Evolutionary conservation across 2,797 vertebrate genomes (phyloP).

Genomic region (Sebastes steindachneri): DNA sequence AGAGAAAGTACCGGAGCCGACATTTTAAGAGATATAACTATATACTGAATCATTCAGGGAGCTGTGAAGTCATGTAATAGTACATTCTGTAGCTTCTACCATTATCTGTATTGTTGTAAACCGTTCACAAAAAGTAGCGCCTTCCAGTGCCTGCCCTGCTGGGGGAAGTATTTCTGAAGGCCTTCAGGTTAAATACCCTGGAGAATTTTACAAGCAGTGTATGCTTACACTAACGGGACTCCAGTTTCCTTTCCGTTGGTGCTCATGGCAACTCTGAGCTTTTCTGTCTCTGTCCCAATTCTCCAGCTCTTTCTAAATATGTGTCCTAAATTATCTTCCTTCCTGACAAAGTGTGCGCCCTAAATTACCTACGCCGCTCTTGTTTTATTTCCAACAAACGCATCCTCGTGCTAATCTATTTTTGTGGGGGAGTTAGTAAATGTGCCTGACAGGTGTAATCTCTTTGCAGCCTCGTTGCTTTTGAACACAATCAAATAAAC

Average conservation of each 20-base stretch:
- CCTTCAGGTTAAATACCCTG: constrained; percentile 55
- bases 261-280: constrained; percentile 63
- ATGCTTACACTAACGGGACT: constrained; percentile 50
- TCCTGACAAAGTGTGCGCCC: constrained; percentile 47
- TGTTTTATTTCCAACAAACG: constrained; percentile 25
- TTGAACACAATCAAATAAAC: neutral
- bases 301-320: constrained; percentile 54
- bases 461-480: neutral
- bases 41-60: neutral
- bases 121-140: neutral
- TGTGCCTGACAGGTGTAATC: constrained; percentile 7
- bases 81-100: neutral
- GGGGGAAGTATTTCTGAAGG: constrained; percentile 21
- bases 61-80: constrained; percentile 2
- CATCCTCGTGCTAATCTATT: neutral
- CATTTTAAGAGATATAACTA: neutral
- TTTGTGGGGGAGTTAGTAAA: neutral
- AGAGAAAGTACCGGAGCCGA: neutral
- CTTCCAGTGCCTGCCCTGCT: neutral
- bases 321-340: constrained; percentile 57
- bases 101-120: neutral
- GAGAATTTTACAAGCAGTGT: constrained; percentile 52
- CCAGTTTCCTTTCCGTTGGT: constrained; percentile 43
- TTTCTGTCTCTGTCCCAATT: constrained; percentile 64
- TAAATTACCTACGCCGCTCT: constrained; percentile 35